Evolutionary conservation across 2,113 vertebrate genomes (phyloP), one percentile per base, ranked within the genome.

Genomic region (Cacatua alba): DNA sequence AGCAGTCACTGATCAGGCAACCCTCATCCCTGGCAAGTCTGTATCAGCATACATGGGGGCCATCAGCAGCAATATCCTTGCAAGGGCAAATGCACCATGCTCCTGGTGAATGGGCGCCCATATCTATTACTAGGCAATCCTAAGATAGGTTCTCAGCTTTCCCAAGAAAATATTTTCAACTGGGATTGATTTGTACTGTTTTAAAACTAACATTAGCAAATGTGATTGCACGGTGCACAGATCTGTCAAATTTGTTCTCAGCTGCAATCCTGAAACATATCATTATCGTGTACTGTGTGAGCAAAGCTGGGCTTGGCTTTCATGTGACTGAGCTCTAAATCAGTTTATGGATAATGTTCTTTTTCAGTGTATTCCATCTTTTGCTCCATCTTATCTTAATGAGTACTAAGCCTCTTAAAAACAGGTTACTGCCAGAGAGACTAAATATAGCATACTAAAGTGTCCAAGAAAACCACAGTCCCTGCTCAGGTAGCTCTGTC

Each of bases 181-280:
- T 17, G 53, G 75, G 78, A 69, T 67, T 71, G 53, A 43, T 70
- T 69, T 59, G 24, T 57, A 84, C 95, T 97, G 93, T 94, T 86
- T 95, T 64, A 94, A 94, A 92, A 82, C 93, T n/a, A 83, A 89
- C 86, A 65, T 84, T 67, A 76, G 64, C 85, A 91, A 68, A 62
- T 67, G 72, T 26, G 71, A 63, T 64, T 77, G 65, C 94, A 84
- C 44, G 2, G 91, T 80, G 60, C 69, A 59, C 76, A 28, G 72
- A 97, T 91, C 77, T 93, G 84, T 49, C 84, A 89, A 92, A 94
- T 92, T 55, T 91, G 74, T 84, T 97, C 86, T 91, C 89, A 46
- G 90, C 90, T 97, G 88, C 86, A 82, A 79, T 43, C 46, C 92
- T 72, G 80, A 90, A 76, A 93, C 72, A 57, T 88, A 78, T 80